These are phyloP conservation scores for Syncerus caffer DNA, from an alignment of 2,797 vertebrate genomes.

Conservation along the genomic window DNA sequence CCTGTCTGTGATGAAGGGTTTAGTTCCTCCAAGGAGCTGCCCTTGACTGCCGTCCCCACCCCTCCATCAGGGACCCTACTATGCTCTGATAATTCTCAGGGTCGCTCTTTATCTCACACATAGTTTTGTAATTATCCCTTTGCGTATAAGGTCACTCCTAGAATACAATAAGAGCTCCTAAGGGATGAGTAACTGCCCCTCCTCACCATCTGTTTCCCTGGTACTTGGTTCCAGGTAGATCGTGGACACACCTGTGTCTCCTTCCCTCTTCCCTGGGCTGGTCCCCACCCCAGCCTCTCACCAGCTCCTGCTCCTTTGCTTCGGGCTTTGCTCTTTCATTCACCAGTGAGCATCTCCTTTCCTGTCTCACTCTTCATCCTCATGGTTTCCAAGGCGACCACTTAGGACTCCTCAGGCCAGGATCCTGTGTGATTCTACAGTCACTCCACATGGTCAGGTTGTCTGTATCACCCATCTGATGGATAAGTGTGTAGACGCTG, in stretches of 20 bases:
- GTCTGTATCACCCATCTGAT: background rate
- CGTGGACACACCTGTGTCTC: fast-evolving
- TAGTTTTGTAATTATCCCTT: background rate
- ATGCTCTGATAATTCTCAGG: fast-evolving
- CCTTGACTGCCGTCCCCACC: background rate
- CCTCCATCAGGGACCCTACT: background rate
- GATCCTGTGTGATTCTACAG: background rate
- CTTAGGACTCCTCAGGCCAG: background rate
- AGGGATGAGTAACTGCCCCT: background rate
- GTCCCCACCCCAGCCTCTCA: background rate
- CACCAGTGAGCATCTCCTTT: background rate
- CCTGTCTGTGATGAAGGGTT: background rate
- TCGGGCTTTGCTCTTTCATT: background rate
- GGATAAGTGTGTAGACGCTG: no score
- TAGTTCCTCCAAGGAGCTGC: background rate
- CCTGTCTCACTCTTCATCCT: background rate
- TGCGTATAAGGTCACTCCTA: background rate
- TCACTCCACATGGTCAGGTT: background rate
- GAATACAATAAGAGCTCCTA: fast-evolving
- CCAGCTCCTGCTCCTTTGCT: background rate
- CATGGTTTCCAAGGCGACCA: fast-evolving
- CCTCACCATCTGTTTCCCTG: background rate
- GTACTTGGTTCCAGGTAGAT: background rate
- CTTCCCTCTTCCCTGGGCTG: background rate
- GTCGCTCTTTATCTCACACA: background rate